Conservation (phyloP, 2,888 invertebrate species). For the Ypsolopha sequella region DNA sequence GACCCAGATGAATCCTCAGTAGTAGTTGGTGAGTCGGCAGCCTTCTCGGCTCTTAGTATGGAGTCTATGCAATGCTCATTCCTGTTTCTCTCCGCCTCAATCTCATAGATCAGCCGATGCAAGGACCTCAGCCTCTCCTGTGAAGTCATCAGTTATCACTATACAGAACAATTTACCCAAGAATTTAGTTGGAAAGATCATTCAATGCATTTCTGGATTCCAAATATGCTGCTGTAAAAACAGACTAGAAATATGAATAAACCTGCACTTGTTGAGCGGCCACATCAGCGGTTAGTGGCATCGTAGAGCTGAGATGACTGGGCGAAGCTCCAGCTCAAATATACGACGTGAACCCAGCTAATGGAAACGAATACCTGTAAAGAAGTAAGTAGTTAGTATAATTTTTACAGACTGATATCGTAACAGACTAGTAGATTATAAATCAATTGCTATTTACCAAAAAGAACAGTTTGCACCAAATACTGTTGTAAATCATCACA, state of each 20-base stretch:
- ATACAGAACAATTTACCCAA: too few relatives aligned
- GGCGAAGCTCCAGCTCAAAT: slow-evolving; percentile 61
- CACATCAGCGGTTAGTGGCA: slow-evolving; percentile 84
- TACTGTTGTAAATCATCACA: not conserved
- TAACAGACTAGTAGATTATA: not conserved
- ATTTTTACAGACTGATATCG: too few relatives aligned
- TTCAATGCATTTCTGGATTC: too few relatives aligned
- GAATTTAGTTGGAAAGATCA: too few relatives aligned
- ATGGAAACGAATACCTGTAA: slow-evolving; percentile 45
- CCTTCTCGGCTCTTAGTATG: slow-evolving; percentile 79
- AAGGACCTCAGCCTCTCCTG: slow-evolving; percentile 85
- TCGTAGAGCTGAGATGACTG: slow-evolving; percentile 52
- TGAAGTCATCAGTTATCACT: slow-evolving; percentile 9
- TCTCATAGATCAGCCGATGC: slow-evolving; percentile 81
- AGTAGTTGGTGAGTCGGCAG: slow-evolving; percentile 40
- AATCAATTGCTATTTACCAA: not conserved
- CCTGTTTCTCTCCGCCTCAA: slow-evolving; percentile 83
- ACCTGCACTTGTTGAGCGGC: slow-evolving; percentile 79
- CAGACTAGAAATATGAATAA: slow-evolving; percentile 4
- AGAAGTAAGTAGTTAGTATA: not conserved
- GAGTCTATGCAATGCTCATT: slow-evolving; percentile 86
- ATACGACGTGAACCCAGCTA: slow-evolving; percentile 66
- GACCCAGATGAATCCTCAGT: slow-evolving; percentile 54
- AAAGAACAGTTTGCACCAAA: not conserved
- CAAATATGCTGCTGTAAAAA: too few relatives aligned